Conservation (phyloP, 2,113 vertebrate species). For the Macquaria ambigua region DNA sequence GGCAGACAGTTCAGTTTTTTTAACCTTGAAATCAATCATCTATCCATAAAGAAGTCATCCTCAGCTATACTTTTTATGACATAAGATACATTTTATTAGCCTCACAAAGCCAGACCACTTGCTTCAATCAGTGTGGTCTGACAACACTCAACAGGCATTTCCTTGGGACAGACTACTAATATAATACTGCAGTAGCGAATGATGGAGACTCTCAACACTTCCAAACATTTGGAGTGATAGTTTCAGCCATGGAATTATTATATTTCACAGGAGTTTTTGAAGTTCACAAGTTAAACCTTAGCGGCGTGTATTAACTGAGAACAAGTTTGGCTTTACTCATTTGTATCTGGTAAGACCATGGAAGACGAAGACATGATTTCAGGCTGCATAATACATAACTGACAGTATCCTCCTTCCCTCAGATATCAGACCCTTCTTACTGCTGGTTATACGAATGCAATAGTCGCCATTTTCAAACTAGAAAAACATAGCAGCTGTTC, state of each 20-base stretch:
- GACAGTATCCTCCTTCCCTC: background rate
- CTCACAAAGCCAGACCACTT: conserved; percentile 59
- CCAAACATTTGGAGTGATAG: background rate
- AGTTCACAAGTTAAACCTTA: background rate
- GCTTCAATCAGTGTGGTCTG: conserved; percentile 35
- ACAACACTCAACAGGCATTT: background rate
- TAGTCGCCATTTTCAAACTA: background rate
- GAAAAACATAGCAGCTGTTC: conserved; percentile 1
- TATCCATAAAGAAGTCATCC: conserved; percentile 58
- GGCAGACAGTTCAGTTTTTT: conserved; percentile 39
- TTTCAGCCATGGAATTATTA: background rate
- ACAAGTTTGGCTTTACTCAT: background rate
- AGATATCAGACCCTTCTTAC: conserved; percentile 7
- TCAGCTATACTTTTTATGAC: conserved; percentile 53
- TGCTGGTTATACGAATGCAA: background rate
- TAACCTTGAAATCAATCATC: conserved; percentile 63
- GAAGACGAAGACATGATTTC: background rate
- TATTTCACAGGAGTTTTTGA: conserved; percentile 7
- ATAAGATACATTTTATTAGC: conserved; percentile 67
- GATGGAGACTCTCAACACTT: conserved; percentile 11
- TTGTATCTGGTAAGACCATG: background rate
- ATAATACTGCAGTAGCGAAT: background rate
- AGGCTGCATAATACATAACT: conserved; percentile 9
- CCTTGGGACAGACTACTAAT: no score
- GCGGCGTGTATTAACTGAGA: background rate